Evolutionary conservation across 2,888 invertebrate species (phyloP), one percentile per base, ranked within the genome.

Genomic region (Dermolepida albohirtum): DNA sequence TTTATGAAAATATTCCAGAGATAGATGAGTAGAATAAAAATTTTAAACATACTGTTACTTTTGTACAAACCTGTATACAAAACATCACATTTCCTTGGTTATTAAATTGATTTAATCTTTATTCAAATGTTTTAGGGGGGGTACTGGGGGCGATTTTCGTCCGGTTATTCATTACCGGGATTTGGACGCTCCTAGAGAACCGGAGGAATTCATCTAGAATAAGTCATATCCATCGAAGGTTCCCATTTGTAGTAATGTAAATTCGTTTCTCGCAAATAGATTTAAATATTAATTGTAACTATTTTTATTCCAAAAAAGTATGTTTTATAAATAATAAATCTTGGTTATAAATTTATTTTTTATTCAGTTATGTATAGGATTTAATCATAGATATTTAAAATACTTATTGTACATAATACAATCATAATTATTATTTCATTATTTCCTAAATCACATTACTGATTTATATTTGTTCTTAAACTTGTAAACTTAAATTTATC

Each of bases 141-240:
- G 88, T 81, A 89, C 88, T 80, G 90, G 88, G 81, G 88, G 89
- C 79, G 94, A 95, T 83, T 93, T 91, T 86, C 90, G 95, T 80
- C 93, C 94, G 78, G 91, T 95, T 81, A 93, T 95, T 82, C 94
- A 95, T 86, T 96, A 96, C 87, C 89, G 95, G 83, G 96, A 96
- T 86, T 88, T 96, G 87, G 96, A 96, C 85, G 95, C 95, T 75
- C 95, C 95, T 73, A 89, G 94, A 83, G 95, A 95, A 85, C 93
- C 94, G 74, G 93, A 94, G 84, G 94, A 94, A 84, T 93, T 93
- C 85, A 87, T 92, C 77, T 92, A 90, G 87, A 44, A 62, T 62
- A 62, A 47, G 49, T 4, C n/a, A 5, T 11, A 34, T 10, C 39
- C 14, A 12, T 29, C 47, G 49, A 62, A 5, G 8, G 29, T 34